phyloP scores from a whole-genome alignment of 2,113 vertebrate genomes.

The Trichechus manatus region DNA sequence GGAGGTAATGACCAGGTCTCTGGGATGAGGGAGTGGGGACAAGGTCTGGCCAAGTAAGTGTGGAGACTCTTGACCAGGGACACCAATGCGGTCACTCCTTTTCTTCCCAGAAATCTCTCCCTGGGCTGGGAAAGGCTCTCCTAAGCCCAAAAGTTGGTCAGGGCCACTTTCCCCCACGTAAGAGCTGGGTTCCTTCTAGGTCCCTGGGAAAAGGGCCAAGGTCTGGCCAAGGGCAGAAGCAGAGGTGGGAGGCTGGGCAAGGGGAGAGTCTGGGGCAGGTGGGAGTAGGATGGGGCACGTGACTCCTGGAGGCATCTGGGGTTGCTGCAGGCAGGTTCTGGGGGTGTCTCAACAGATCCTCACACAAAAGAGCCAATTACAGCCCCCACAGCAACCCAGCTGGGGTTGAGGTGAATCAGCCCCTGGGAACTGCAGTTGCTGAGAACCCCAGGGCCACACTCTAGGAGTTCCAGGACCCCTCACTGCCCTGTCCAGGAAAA shows the following conservation, averaged over 20 bases:
- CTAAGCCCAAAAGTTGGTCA: background rate
- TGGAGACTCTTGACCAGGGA: background rate
- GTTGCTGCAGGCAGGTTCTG: slow-evolving; percentile 40
- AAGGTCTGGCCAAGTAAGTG: background rate
- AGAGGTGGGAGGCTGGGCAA: background rate
- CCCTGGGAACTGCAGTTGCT: slow-evolving; percentile 15
- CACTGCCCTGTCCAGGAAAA: background rate
- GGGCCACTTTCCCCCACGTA: background rate
- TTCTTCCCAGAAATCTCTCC: slow-evolving; percentile 14
- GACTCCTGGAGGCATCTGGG: background rate
- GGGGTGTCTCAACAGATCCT: slow-evolving; percentile 68
- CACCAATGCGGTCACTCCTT: background rate
- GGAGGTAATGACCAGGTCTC: background rate
- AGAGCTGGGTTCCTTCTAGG: background rate
- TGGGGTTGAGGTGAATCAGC: slow-evolving; percentile 37
- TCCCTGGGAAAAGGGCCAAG: background rate
- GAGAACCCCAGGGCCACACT: background rate
- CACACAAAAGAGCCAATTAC: slow-evolving; percentile 68
- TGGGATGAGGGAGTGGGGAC: background rate
- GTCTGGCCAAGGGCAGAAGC: background rate
- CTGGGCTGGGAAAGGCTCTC: background rate
- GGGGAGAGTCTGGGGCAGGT: background rate
- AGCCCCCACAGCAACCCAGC: slow-evolving; percentile 55
- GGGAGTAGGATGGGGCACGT: background rate
- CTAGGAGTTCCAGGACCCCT: background rate